phyloP scores from a whole-genome alignment of 2,113 vertebrate genomes.

The Toxotes chatareus region DNA sequence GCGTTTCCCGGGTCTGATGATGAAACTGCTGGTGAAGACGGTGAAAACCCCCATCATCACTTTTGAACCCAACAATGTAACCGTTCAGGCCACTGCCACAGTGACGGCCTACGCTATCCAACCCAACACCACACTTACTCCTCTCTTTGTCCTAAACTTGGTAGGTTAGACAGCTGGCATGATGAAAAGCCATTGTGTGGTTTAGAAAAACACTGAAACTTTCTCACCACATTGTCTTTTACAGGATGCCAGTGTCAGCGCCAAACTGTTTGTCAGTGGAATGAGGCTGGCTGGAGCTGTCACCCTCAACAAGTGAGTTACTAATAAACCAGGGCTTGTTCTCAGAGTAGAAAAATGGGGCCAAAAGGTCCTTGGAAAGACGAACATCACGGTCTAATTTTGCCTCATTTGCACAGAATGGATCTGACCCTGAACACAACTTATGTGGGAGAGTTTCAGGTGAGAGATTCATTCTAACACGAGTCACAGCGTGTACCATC shows the following conservation, averaged over 20 bases:
- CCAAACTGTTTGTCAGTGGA: conserved; percentile 63
- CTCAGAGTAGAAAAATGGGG: conserved; percentile 7
- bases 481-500: not conserved
- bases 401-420: conserved; percentile 73
- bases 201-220: not conserved
- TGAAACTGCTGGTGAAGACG: conserved; percentile 77
- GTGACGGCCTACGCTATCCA: conserved; percentile 82
- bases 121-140: conserved; percentile 74
- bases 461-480: conserved; percentile 44
- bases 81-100: conserved; percentile 50
- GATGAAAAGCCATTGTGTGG: not conserved
- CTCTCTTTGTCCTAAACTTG: conserved; percentile 82
- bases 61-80: conserved; percentile 72
- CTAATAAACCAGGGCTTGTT: not conserved
- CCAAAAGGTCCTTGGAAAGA: conserved; percentile 34
- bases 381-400: conserved; percentile 38
- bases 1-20: conserved; percentile 79
- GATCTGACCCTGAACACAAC: conserved; percentile 75
- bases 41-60: conserved; percentile 63
- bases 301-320: conserved; percentile 79
- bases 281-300: conserved; percentile 73
- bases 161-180: conserved; percentile 58
- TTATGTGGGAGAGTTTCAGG: conserved; percentile 82
- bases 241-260: conserved; percentile 78
- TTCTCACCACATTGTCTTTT: not conserved